Percentiles rank a stretch among this genome's conserved stretches.
These are phyloP conservation scores for Lithobates pipiens DNA, from an alignment of 2,797 vertebrate genomes.

Conservation along the genomic window DNA sequence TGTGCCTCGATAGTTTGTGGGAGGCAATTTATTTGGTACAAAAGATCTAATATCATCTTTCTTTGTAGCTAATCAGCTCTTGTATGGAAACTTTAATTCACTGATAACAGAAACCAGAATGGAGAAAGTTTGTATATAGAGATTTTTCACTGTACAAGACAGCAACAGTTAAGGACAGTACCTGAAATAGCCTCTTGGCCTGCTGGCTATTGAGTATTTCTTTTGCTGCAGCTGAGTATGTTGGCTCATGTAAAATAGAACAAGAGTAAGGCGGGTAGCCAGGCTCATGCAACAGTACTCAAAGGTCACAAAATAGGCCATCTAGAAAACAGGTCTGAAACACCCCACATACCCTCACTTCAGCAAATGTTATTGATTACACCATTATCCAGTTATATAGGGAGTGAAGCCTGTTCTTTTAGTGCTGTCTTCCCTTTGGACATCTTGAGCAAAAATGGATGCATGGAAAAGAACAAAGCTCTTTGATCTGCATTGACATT, in stretches of 20 bases:
- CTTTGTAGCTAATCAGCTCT: no score
- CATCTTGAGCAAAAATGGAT: conserved; percentile 5
- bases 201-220: not conserved
- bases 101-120: not conserved
- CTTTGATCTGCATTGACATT: conserved; percentile 21
- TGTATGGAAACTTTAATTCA: not conserved
- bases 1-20: no score
- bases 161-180: not conserved
- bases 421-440: conserved; percentile 13
- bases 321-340: not conserved
- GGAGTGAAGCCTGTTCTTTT: not conserved
- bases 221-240: not conserved
- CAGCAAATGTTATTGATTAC: conserved; percentile 3
- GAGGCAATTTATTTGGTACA: no score
- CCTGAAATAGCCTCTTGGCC: no score
- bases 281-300: not conserved
- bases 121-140: not conserved
- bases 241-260: not conserved
- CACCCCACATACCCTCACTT: not conserved
- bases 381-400: not conserved
- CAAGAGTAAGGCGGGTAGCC: not conserved
- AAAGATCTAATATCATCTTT: no score
- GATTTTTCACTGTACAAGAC: not conserved
- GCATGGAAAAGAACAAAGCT: not conserved
- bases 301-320: conserved; percentile 1